Evolutionary conservation across 1,140 invertebrate species (phyloP).

Genomic region (Sipha flava): DNA sequence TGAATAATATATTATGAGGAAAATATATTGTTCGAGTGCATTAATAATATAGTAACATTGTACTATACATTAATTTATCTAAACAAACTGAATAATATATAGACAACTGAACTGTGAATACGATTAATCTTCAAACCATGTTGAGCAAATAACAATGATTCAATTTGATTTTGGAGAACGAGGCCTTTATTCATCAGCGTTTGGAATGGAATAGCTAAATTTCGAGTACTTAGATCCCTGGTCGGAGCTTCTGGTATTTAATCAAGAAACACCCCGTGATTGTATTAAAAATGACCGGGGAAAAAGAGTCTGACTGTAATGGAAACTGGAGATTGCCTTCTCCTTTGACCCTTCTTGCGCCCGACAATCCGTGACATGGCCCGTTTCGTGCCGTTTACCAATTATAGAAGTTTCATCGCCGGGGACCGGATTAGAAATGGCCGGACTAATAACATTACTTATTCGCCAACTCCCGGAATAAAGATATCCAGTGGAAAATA

Average conservation of each 20-base stretch:
- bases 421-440: slow-evolving; percentile 16
- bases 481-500: slow-evolving; percentile 12
- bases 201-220: neutral
- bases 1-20: too few relatives aligned
- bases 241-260: neutral
- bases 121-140: too few relatives aligned
- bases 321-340: slow-evolving; percentile 19
- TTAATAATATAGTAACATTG: too few relatives aligned
- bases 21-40: too few relatives aligned
- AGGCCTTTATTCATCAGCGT: too few relatives aligned
- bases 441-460: slow-evolving; percentile 29
- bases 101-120: too few relatives aligned
- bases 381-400: slow-evolving; percentile 26
- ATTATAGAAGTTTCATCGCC: slow-evolving; percentile 21
- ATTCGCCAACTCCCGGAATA: neutral
- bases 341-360: slow-evolving; percentile 2
- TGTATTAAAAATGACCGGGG: slow-evolving; percentile 1
- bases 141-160: too few relatives aligned
- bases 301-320: neutral
- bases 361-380: neutral
- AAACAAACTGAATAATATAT: too few relatives aligned
- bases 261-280: neutral
- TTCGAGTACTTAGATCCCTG: neutral
- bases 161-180: neutral
- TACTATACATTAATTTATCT: too few relatives aligned